Base-by-base conservation (phyloP, 2,797 vertebrate genomes). In the Aeoliscus strigatus region DNA sequence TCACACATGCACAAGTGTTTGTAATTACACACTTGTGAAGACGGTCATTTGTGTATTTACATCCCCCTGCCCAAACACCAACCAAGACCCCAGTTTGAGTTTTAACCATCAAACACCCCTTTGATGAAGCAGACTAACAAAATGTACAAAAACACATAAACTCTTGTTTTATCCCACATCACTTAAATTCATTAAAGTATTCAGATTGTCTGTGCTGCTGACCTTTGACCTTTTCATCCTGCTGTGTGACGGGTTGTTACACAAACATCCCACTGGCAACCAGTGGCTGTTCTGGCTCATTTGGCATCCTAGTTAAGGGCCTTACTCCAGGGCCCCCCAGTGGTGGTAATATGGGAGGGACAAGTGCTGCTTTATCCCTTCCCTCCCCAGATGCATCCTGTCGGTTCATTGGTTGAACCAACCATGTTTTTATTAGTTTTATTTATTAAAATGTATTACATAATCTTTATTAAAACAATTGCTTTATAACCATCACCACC, bases 21-120 rank as follows among this genome's bases (percentile, higher is more conserved):
- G 39, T 60, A 44, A 69, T 79, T 73, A 75, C 4, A 39, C 10
- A 59, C 36, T 60, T 65, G 66, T 60, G 66, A 76, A 69, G 63
- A 65, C 46, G 40, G 39, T 64, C 60, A 34, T 53, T 49, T 53
- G 34, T 39, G 27, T 18, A 31, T 42, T n/a, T 9, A 17, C 47
- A 43, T 58, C 50, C 60, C 53, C 21, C 3, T 17, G 34, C 38
- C 26, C 58, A 12, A 49, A 35, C 31, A 13, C 38, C 12, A 30
- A 37, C 27, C 42, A 6, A 10, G 26, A 47, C 21, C n/a, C 36
- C 14, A 21, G 18, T 21, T 6, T 21, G 8, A 14, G 8, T n/a
- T n/a, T n/a, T n/a, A 33, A 40, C 45, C 44, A 42, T 50, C 51
- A 65, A 44, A 48, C 49, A 18, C 8, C 9, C 27, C 39, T 72